These are phyloP conservation scores for Trichopria drosophilae DNA, from an alignment of 2,888 invertebrate genomes.

Conservation along the genomic window DNA sequence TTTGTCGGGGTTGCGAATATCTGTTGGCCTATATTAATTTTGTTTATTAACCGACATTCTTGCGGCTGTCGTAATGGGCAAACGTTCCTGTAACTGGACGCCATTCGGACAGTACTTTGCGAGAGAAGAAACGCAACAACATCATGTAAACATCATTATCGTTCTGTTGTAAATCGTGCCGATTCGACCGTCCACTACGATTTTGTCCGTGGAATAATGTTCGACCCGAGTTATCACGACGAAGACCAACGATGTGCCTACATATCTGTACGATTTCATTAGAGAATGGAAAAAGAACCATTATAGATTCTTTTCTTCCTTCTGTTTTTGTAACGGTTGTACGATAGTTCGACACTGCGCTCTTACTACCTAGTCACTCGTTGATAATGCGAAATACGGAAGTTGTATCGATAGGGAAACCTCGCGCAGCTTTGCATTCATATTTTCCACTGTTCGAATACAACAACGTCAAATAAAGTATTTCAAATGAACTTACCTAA, in stretches of 20 bases:
- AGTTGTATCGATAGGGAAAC: constrained; percentile 45
- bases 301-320: too few relatives aligned
- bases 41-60: too few relatives aligned
- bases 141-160: too few relatives aligned
- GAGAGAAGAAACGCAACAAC: too few relatives aligned
- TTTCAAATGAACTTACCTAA: constrained; percentile 34
- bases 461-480: constrained; percentile 55
- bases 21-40: too few relatives aligned
- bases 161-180: too few relatives aligned
- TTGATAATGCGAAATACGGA: constrained; percentile 45
- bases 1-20: too few relatives aligned
- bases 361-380: constrained; percentile 57
- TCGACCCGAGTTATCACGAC: constrained; percentile 32
- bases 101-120: too few relatives aligned
- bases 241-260: constrained; percentile 51
- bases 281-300: constrained; percentile 26
- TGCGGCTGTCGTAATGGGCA: too few relatives aligned
- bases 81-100: too few relatives aligned
- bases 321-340: constrained; percentile 36
- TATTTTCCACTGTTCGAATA: constrained; percentile 45
- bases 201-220: constrained; percentile 41
- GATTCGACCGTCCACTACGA: too few relatives aligned
- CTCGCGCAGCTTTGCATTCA: constrained; percentile 48
- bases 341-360: constrained; percentile 48
- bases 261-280: constrained; percentile 44